A percentile compares a stretch with the other conserved stretches of the same genome.
Conservation (phyloP, 2,113 vertebrate genomes). For the Tiliqua scincoides region DNA sequence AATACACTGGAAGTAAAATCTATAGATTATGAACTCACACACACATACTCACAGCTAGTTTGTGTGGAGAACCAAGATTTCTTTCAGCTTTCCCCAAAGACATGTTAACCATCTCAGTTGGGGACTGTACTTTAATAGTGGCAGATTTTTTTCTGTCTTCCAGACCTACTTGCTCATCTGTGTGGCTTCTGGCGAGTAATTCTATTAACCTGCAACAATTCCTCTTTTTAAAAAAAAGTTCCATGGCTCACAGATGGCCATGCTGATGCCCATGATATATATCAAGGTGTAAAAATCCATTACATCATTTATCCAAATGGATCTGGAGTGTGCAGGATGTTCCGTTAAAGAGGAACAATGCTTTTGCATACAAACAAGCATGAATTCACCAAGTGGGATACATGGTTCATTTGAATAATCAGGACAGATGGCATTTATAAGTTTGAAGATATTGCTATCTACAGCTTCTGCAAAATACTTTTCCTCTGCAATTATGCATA, state of each 20-base stretch:
- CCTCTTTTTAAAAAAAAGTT: background rate
- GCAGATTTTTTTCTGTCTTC: background rate
- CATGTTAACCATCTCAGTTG: too few species aligned
- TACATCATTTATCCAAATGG: background rate
- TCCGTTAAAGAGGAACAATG: background rate
- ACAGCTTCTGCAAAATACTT: constrained; percentile 1
- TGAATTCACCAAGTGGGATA: background rate
- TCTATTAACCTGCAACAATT: constrained; percentile 63
- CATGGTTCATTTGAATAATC: background rate
- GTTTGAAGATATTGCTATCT: background rate
- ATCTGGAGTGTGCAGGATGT: too few species aligned
- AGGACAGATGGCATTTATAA: background rate
- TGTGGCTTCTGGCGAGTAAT: constrained; percentile 53
- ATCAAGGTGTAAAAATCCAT: background rate
- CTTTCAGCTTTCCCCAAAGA: background rate
- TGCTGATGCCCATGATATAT: constrained; percentile 60
- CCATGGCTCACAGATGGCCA: constrained; percentile 13
- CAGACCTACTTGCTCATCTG: constrained; percentile 38
- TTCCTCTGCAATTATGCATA: constrained; percentile 51
- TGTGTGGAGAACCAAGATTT: background rate
- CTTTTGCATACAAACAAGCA: background rate
- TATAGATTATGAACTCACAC: constrained; percentile 14
- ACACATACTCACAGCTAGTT: background rate
- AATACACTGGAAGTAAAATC: background rate
- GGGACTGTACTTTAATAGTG: background rate